Base-by-base conservation (phyloP, 1,140 invertebrate species). In the Cotesia glomerata region DNA sequence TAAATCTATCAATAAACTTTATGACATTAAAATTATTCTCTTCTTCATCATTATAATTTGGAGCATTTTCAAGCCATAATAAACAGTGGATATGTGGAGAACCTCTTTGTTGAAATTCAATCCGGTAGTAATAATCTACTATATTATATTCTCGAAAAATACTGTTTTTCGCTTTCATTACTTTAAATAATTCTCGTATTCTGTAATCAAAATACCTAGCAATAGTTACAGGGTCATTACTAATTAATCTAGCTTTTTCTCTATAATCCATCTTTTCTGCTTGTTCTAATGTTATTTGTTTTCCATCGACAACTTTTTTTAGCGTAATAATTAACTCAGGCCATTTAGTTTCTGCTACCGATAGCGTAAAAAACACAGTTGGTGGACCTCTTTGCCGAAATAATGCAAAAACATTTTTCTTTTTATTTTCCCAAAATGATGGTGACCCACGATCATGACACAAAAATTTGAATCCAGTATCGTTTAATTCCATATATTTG, bases 51-150 rank as follows among this genome's bases (percentile, higher is more conserved):
- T 72, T 26, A 18, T 65, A 64, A 35, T 54, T 35, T 65, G 70
- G 70, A 3, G 70, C 63, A 66, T 72, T 65, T 49, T 66, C 65
- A 16, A 64, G 45, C 32, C 64, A 72, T 39, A 72, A 51, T 26
- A 61, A 61, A 34, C 58, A 61, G 62, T 84, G 81, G 5, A 77
- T 69, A 72, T 79, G 81, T 67, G 76, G 84, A 74, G 76, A 81
- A 32, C 83, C 88, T 72, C 80, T 77, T 79, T 86, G 83, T 80
- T 86, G 84, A 80, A 87, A 89, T 82, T 85, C 87, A 75, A 85
- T 84, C 77, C 81, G 73, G 58, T 76, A 79, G 67, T 79, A 83
- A 69, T 69, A 75, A 69, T 82, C 73, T 66, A 59, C 67, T 16
- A 74, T 35, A n/a, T 74, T 45, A 54, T 75, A 35, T 39, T 62